These are phyloP conservation scores for Xiphophorus birchmanni DNA, from an alignment of 2,797 vertebrate genomes.

Conservation along the genomic window DNA sequence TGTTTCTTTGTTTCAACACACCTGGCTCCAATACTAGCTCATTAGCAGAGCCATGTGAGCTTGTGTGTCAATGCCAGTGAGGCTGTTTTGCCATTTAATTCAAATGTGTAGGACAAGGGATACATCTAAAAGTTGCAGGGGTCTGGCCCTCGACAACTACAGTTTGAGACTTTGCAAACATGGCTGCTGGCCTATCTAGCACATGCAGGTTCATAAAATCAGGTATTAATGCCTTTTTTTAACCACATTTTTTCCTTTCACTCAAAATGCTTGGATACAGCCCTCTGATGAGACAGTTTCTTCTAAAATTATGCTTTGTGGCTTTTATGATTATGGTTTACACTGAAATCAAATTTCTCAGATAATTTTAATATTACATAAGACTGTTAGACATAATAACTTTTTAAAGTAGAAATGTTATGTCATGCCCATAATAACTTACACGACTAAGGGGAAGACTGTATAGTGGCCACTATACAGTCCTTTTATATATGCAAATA, in stretches of 20 bases:
- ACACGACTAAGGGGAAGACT: background rate
- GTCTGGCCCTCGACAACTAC: no score
- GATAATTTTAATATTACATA: background rate
- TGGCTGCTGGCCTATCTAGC: background rate
- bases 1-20: no score
- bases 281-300: background rate
- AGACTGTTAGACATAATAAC: background rate
- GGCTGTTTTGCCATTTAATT: no score
- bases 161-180: no score
- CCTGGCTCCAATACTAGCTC: no score
- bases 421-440: background rate
- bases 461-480: background rate
- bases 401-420: background rate
- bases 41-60: no score
- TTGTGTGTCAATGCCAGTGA: no score
- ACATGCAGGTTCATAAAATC: background rate
- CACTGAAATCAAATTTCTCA: background rate
- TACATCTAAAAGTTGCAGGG: no score
- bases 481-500: background rate
- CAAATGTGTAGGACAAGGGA: no score
- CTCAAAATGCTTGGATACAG: background rate
- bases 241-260: background rate
- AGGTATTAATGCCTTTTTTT: background rate
- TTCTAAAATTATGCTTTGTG: background rate
- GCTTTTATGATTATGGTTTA: background rate